Base-by-base conservation (phyloP, 2,113 vertebrate species). In the Nanorana parkeri region DNA sequence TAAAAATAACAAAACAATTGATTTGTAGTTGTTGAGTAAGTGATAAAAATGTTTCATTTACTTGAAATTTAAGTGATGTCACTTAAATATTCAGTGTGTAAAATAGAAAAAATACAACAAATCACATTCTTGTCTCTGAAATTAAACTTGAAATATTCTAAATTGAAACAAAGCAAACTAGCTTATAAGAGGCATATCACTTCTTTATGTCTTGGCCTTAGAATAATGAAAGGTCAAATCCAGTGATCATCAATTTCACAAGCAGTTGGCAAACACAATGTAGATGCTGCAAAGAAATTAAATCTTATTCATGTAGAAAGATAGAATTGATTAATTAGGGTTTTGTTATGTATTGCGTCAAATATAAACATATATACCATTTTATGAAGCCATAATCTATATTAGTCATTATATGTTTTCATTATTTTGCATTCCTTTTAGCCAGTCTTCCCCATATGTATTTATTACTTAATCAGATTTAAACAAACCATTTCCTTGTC, bases 251-350 rank as follows among this genome's bases (percentile, higher is more conserved):
- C 78, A 91, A 93, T 92, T 94, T 92, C 88, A 88, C 87, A 87
- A 85, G 86, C 86, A 93, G 93, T 89, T 92, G 91, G 86, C 88
- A 93, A 92, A 90, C 47, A 87, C 87, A 91, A 92, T 94, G 91
- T 92, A 90, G 87, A 89, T 91, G 78, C 88, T 93, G 90, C 78
- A 89, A 89, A 85, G 88, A 89, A 91, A 47, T 88, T 32, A 91
- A 94, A 92, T 91, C 85, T 90, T 84, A 85, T 76, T 90, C 72
- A 63, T 84, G 78, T 76, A 85, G 77, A 87, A 89, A 90, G 83
- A 68, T 86, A 81, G 85, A 85, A 84, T 86, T 8, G 1, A 90
- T 84, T 89, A 36, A 87, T 88, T 85, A 77, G 86, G 87, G 89
- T 89, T 87, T 80, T 90, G 81, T 84, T 80, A 69, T 6, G 2